phyloP scores from a whole-genome alignment of 2,113 vertebrate species.

The Mixornis gularis region DNA sequence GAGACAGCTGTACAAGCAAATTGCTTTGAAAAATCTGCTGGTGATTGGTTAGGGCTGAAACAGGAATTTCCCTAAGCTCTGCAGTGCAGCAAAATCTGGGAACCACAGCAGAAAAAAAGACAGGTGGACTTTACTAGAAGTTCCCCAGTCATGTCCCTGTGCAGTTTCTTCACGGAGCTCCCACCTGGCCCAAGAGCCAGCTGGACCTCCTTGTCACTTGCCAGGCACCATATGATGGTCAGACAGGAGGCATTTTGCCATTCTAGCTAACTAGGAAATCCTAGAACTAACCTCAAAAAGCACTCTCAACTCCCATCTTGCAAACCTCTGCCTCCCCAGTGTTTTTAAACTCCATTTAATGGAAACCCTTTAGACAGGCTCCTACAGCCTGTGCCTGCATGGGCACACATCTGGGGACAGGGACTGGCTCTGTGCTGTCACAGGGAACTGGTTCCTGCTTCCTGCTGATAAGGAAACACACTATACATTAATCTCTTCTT shows the following conservation, averaged over 20 bases:
- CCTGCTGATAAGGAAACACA: neutral
- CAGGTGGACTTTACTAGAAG: neutral
- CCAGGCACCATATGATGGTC: neutral
- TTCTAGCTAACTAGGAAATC: neutral
- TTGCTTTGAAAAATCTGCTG: neutral
- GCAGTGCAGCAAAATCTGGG: neutral
- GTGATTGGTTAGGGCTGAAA: neutral
- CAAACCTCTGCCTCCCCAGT: neutral
- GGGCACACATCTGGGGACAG: neutral
- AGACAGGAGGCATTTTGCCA: neutral
- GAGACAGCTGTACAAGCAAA: neutral
- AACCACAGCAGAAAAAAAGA: neutral
- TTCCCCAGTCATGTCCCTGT: fast-evolving
- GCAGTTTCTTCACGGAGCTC: neutral
- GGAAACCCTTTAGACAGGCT: neutral
- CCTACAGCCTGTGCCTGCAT: neutral
- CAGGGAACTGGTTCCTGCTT: constrained; percentile 24
- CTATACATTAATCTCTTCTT: constrained; percentile 2
- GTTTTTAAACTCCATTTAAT: neutral
- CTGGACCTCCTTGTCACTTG: neutral
- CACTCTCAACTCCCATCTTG: neutral
- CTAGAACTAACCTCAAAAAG: neutral
- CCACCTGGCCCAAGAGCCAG: neutral
- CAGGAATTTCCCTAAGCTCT: neutral
- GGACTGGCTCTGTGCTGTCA: neutral